Base-by-base conservation (phyloP, 2,113 vertebrate species). In the Nothocercus nigrocapillus region DNA sequence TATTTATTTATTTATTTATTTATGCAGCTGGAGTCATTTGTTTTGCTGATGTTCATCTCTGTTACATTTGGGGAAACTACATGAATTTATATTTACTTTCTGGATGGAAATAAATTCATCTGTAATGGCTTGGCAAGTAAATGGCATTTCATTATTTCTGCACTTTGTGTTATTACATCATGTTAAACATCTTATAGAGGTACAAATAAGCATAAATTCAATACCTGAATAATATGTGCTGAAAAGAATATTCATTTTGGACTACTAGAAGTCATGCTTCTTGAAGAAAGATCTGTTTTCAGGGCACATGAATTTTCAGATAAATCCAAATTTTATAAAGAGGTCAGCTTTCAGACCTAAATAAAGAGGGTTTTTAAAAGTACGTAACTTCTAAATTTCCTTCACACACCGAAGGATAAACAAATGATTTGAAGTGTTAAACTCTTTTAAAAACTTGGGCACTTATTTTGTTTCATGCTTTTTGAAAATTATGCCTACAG, bases 71-170 rank as follows among this genome's bases (percentile, higher is more conserved):
- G 56, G 69, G 77, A 90, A 89, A 74, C 14, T 67, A 58, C 2
- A 2, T 85, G 59, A 82, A 87, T 73, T 85, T 72, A 3, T 73
- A 70, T 90, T 86, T 90, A 49, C 40, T 95, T 93, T 70, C 91
- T 92, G 0, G 7, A 49, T 3, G 2, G 18, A 36, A 77, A 70
- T 34, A 74, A 36, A 64, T 88, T 91, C 68, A 77, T 85, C 84
- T 89, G 16, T 74, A 67, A 85, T 24, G 42, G 13, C 32, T 94
- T 91, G 67, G 40, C 89, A 82, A 76, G 24, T 69, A 89, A 82
- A 74, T 9, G 85, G 9, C 36, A 56, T 88, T 95, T 94, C 19
- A 74, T 88, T 93, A 80, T 74, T 91, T 90, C 45, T 83, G 9
- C 18, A 56, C 38, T 81, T 62, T 63, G 8, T 87, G 54, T 63